Evolutionary conservation across 2,888 invertebrate genomes (phyloP).

Genomic region (Allygus modestus): DNA sequence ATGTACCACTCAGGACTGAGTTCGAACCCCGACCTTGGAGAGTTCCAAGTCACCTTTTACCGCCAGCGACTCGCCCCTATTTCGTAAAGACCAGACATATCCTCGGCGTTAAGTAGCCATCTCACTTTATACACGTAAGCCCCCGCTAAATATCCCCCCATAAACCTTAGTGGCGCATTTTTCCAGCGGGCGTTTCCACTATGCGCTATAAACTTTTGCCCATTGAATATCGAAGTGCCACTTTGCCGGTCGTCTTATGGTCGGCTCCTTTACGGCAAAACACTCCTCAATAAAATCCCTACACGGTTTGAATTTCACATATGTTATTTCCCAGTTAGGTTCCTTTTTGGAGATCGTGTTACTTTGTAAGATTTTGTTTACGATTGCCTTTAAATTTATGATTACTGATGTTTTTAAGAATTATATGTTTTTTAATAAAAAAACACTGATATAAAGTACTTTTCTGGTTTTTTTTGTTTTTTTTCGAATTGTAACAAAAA

Average conservation of each 20-base stretch:
- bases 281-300: constrained; percentile 34
- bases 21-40: too few relatives aligned
- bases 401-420: too few relatives aligned
- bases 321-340: background rate
- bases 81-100: background rate
- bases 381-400: too few relatives aligned
- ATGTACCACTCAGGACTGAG: too few relatives aligned
- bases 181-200: constrained; percentile 40
- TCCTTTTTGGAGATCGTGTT: background rate
- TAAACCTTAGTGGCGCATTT: constrained; percentile 33
- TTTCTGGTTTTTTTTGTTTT: too few relatives aligned
- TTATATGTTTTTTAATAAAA: too few relatives aligned
- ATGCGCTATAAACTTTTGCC: constrained; percentile 46
- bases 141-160: constrained; percentile 18
- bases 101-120: background rate
- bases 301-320: constrained; percentile 42
- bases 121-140: background rate
- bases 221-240: constrained; percentile 52
- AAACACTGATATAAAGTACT: too few relatives aligned
- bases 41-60: too few relatives aligned
- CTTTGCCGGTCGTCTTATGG: constrained; percentile 48
- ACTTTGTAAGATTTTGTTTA: too few relatives aligned
- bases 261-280: constrained; percentile 32
- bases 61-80: too few relatives aligned
- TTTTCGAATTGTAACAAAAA: too few relatives aligned